Percentiles rank a stretch among this genome's conserved stretches.
phyloP scores from a whole-genome alignment of 2,888 invertebrate species.

The Melinaea marsaeus region DNA sequence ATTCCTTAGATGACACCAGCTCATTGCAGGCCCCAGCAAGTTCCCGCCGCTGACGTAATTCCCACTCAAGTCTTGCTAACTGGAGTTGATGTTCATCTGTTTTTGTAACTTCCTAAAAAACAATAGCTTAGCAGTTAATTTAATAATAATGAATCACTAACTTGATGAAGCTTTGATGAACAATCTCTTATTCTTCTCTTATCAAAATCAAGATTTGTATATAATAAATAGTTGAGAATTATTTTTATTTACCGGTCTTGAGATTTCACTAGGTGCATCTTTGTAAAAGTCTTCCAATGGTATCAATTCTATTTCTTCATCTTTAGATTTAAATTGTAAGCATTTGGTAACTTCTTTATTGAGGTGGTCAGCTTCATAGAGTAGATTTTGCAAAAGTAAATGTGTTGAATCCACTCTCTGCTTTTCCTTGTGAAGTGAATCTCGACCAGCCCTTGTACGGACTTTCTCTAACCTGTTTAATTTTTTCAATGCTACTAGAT shows the following conservation, averaged over 20 bases:
- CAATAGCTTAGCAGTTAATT: slow-evolving; percentile 4
- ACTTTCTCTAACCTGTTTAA: slow-evolving; percentile 94
- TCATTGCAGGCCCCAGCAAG: slow-evolving; percentile 86
- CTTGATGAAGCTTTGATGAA: neutral
- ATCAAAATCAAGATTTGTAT: neutral
- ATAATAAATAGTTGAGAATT: slow-evolving; percentile 9
- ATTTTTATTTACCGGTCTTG: slow-evolving; percentile 78
- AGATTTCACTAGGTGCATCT: slow-evolving; percentile 84
- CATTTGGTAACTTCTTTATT: slow-evolving; percentile 97
- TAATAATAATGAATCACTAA: neutral
- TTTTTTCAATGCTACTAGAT: slow-evolving; percentile 91
- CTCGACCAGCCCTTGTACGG: slow-evolving; percentile 88
- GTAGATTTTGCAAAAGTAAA: slow-evolving; percentile 92
- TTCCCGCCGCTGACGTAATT: slow-evolving; percentile 91
- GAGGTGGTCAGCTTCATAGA: slow-evolving; percentile 95
- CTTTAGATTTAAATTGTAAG: slow-evolving; percentile 95
- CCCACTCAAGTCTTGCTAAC: slow-evolving; percentile 93
- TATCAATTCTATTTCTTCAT: slow-evolving; percentile 94
- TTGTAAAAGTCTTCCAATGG: slow-evolving; percentile 89
- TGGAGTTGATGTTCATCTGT: slow-evolving; percentile 87
- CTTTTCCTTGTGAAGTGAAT: slow-evolving; percentile 89
- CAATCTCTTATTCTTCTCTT: neutral
- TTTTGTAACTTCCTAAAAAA: slow-evolving; percentile 80
- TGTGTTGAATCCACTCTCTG: slow-evolving; percentile 93
- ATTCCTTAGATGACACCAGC: slow-evolving; percentile 86